A percentile compares a stretch with the other conserved stretches of the same genome.
These are phyloP conservation scores for Brachyrhaphis roseni DNA, from an alignment of 2,797 vertebrate genomes.

Conservation along the genomic window DNA sequence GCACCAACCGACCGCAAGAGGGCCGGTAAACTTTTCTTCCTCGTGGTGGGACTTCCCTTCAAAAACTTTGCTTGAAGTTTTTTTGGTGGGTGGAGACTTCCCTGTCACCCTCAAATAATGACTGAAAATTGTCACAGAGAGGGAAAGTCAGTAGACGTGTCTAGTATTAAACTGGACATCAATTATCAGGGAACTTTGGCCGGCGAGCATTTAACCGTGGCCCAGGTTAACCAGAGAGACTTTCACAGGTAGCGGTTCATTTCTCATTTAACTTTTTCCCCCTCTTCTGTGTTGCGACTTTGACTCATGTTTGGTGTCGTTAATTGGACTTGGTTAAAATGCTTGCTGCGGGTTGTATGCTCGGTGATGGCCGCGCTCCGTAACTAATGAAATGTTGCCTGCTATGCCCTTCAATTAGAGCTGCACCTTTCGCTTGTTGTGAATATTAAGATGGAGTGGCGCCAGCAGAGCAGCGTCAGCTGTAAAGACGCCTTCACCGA, in stretches of 20 bases:
- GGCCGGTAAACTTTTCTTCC: not conserved
- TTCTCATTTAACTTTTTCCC: not conserved
- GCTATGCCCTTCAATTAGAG: conserved; percentile 4
- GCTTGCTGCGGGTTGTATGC: not conserved
- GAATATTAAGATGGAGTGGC: conserved; percentile 82
- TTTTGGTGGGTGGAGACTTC: conserved; percentile 54
- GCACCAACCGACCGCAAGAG: conserved; percentile 37
- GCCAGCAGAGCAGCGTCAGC: conserved; percentile 83
- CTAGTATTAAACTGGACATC: conserved; percentile 25
- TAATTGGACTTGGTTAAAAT: conserved; percentile 3
- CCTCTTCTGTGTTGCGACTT: not conserved
- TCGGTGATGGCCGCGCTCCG: not conserved
- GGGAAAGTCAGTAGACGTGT: not conserved
- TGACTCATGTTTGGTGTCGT: conserved; percentile 3
- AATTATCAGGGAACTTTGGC: conserved; percentile 45
- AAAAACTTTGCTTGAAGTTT: conserved; percentile 25
- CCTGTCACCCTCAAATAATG: conserved; percentile 27
- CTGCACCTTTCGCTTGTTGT: not conserved
- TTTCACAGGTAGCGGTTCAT: not conserved
- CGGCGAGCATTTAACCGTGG: conserved; percentile 16
- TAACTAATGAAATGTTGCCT: conserved; percentile 3
- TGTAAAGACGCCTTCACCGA: conserved; percentile 86
- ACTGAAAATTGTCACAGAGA: conserved; percentile 25
- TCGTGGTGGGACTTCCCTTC: conserved; percentile 18
- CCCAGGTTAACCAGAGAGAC: conserved; percentile 8